Evolutionary conservation across 2,113 vertebrate genomes (phyloP).

Genomic region (Tenebrosternarchus preto): DNA sequence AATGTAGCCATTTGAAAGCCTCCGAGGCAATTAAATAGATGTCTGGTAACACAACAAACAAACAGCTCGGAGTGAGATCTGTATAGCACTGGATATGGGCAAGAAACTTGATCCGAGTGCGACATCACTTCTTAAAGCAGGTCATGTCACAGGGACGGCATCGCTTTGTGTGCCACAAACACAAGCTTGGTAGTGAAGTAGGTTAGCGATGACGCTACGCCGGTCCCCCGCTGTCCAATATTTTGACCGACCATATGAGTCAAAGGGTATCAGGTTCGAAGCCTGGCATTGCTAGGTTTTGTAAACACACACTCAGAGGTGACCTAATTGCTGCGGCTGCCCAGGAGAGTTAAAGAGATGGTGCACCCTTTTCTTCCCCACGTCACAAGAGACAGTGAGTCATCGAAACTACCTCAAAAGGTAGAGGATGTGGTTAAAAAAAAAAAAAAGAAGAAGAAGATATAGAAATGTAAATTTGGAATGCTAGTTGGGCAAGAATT

Average conservation of each 20-base stretch:
- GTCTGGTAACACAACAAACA: conserved; percentile 5
- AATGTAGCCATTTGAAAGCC: neutral
- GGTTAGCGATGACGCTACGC: neutral
- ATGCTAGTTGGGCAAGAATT: neutral
- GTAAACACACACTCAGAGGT: conserved; percentile 60
- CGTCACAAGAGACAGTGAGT: conserved; percentile 51
- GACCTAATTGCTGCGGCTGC: conserved; percentile 75
- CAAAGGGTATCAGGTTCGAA: conserved; percentile 46
- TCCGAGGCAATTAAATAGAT: neutral
- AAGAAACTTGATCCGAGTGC: conserved; percentile 32
- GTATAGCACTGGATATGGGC: conserved; percentile 35
- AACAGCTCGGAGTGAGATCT: conserved; percentile 18
- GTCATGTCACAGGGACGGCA: conserved; percentile 32
- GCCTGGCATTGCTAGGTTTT: conserved; percentile 28
- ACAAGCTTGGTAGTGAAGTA: neutral
- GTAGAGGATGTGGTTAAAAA: conserved; percentile 20
- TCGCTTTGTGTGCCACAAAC: conserved; percentile 32
- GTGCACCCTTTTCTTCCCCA: conserved; percentile 14
- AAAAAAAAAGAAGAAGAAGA: conserved; percentile 16
- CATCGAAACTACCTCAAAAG: conserved; percentile 40
- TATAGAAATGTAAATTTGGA: neutral
- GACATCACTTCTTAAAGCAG: conserved; percentile 22
- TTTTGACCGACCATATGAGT: conserved; percentile 22
- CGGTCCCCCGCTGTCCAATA: conserved; percentile 13
- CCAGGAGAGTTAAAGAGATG: conserved; percentile 52